These are phyloP conservation scores for Crocuta crocuta DNA, from an alignment of 2,113 vertebrate genomes.

Conservation along the genomic window DNA sequence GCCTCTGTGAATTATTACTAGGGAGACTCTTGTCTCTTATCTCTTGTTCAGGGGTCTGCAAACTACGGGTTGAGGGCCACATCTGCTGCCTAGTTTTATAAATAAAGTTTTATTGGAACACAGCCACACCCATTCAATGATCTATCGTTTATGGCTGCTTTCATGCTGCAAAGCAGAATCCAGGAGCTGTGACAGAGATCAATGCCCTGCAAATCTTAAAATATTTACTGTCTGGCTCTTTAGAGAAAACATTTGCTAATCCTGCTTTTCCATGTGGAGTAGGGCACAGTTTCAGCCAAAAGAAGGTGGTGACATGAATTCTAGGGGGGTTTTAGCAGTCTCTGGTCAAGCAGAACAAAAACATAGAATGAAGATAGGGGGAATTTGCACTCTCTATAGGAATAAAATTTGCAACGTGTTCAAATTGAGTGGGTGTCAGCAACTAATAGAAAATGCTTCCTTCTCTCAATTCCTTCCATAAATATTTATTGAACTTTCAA, in stretches of 20 bases:
- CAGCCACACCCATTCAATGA: neutral
- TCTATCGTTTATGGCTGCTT: neutral
- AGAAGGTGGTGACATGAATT: neutral
- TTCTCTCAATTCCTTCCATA: neutral
- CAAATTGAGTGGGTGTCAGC: neutral
- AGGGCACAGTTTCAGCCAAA: neutral
- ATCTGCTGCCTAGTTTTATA: neutral
- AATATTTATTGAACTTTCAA: neutral
- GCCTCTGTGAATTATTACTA: neutral
- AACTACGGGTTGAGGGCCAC: neutral
- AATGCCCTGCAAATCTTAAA: neutral
- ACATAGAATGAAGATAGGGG: neutral
- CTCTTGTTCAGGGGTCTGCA: neutral
- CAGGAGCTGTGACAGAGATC: neutral
- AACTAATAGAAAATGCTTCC: neutral
- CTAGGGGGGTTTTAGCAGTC: neutral
- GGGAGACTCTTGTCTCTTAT: neutral
- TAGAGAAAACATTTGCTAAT: neutral
- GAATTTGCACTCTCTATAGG: neutral
- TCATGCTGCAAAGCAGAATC: neutral
- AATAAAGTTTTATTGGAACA: constrained; percentile 6
- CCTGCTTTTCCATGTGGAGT: neutral
- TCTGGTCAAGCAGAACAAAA: neutral
- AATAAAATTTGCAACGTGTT: neutral
- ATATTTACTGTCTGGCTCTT: neutral